Evolutionary conservation across 2,797 vertebrate genomes (phyloP).

Genomic region (Sebastes aleutianus): DNA sequence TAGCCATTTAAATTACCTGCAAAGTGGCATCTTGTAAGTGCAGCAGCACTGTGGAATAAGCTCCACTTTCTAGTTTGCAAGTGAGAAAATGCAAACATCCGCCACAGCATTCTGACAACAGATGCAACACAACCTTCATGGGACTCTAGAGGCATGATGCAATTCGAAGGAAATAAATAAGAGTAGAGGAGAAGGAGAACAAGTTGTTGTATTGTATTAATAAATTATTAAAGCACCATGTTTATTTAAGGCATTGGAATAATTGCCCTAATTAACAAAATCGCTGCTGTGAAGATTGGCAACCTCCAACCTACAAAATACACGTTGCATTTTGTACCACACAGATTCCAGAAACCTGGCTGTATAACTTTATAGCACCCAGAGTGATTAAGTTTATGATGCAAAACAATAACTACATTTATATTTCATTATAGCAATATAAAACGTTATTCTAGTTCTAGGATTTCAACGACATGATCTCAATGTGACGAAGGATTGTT

Average conservation of each 20-base stretch:
- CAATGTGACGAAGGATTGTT: neutral
- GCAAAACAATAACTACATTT: slow-evolving; percentile 7
- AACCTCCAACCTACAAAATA: neutral
- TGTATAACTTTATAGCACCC: slow-evolving; percentile 6
- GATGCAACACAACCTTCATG: neutral
- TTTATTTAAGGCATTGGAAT: slow-evolving; percentile 7
- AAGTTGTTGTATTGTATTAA: neutral
- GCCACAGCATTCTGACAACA: neutral
- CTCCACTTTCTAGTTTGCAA: neutral
- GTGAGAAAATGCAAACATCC: slow-evolving; percentile 10
- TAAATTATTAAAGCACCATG: neutral
- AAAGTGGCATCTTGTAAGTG: neutral
- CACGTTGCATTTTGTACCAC: neutral
- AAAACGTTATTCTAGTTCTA: neutral
- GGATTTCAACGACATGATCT: neutral
- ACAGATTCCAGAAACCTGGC: neutral
- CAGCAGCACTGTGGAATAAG: neutral
- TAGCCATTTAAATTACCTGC: neutral
- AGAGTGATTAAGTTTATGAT: neutral
- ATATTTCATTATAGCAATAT: slow-evolving; percentile 8
- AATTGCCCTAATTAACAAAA: slow-evolving; percentile 20
- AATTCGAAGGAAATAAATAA: neutral
- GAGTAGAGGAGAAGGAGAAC: neutral
- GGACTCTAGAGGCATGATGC: neutral
- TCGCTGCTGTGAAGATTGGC: slow-evolving; percentile 1